Evolutionary conservation across 2,113 vertebrate genomes (phyloP), one percentile per base, ranked within the genome.

Genomic region (Engraulis encrasicolus): DNA sequence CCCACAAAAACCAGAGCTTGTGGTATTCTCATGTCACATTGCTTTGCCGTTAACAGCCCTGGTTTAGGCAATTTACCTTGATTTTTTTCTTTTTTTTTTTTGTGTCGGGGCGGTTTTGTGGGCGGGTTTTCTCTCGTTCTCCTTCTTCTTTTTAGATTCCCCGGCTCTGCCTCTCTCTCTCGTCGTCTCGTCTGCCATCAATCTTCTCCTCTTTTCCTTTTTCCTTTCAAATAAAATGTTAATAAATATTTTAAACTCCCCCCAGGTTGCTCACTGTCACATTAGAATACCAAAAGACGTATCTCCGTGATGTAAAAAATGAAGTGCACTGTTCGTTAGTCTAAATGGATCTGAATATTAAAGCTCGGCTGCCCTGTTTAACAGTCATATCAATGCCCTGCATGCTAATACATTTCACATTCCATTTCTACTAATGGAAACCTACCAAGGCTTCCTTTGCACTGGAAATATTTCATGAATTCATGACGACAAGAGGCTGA

Each of bases 231-330:
- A 88, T 83, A 86, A 86, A 89, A 83, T 27, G 78, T 86, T 87
- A 84, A 88, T 84, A 88, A 89, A 89, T 86, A 88, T 85, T 87
- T 89, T 50, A 89, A 87, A 78, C 81, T 88, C 82, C 82, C 81
- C 12, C 31, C 85, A 84, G 83, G 85, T 87, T 87, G 74, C 40
- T 38, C n/a, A n/a, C 87, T 85, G 80, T 86, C 85, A 87, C 82
- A 87, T 83, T 84, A 85, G 84, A 87, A 84, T 66, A 83, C 78
- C 36, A 86, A 84, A 84, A 83, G 78, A 19, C 34, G 66, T 74
- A 74, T 74, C 66, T 74, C 36, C 1, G 50, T 81, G 58, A 86
- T 86, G 79, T 85, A 85, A 36, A 74, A 83, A 81, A 79, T 58
- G 81, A 84, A 86, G 80, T 80, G 54, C 48, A 78, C 81, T 50